phyloP scores from a whole-genome alignment of 2,797 vertebrate genomes.

The Diplodus puntazzo region DNA sequence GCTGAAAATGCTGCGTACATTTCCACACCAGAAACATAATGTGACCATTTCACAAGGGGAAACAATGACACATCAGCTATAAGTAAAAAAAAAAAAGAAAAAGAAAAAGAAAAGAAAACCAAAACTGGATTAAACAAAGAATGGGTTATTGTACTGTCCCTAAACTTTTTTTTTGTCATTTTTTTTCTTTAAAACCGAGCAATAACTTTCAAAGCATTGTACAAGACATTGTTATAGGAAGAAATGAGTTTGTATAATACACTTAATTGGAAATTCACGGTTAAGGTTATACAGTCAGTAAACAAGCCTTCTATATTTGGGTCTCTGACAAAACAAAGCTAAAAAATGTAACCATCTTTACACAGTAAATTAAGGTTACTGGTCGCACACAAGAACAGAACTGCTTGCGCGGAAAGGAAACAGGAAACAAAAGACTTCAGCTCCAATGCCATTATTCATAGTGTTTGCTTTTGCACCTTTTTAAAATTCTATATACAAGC shows the following conservation, averaged over 20 bases:
- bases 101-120: conserved; percentile 57
- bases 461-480: conserved; percentile 94
- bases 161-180: conserved; percentile 82
- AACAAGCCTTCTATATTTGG: conserved; percentile 98
- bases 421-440: conserved; percentile 86
- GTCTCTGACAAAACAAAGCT: conserved; percentile 98
- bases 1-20: conserved; percentile 95
- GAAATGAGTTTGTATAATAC: conserved; percentile 96
- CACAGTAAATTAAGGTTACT: conserved; percentile 99
- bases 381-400: conserved; percentile 99
- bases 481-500: conserved; percentile 97
- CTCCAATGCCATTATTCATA: conserved; percentile 95
- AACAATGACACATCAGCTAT: conserved; percentile 96
- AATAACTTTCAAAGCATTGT: conserved; percentile 93
- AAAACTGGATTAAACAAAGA: conserved; percentile 74
- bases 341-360: conserved; percentile 99
- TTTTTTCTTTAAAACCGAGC: conserved; percentile 85
- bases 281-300: conserved; percentile 96
- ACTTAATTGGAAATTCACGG: conserved; percentile 93
- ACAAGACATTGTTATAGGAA: conserved; percentile 96
- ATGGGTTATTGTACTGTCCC: conserved; percentile 84
- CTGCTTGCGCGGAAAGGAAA: conserved; percentile 94
- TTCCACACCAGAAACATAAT: conserved; percentile 95
- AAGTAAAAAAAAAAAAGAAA: conserved; percentile 79
- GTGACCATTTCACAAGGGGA: conserved; percentile 97